Percentiles rank a stretch among this genome's conserved stretches.
Evolutionary conservation across 2,113 vertebrate genomes (phyloP).

Genomic region (Tautogolabrus adspersus): DNA sequence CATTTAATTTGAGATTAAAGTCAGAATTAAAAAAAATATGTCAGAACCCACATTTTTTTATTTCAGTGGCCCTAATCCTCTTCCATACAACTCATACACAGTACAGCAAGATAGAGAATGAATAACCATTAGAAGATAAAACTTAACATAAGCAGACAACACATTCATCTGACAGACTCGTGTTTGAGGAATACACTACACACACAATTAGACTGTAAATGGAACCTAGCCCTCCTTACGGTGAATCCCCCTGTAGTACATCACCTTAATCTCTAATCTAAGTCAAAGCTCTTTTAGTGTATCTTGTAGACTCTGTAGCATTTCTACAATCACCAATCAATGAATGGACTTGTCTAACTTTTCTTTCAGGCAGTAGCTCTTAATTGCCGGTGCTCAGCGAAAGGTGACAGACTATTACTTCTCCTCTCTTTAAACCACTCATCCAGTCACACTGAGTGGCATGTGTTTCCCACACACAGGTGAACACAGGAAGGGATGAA

Average conservation of each 20-base stretch:
- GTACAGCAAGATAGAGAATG: too few species aligned
- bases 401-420: constrained; percentile 62
- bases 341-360: constrained; percentile 52
- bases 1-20: too few species aligned
- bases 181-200: too few species aligned
- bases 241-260: background rate
- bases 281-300: constrained; percentile 51
- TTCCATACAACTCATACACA: too few species aligned
- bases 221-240: background rate
- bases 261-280: constrained; percentile 57
- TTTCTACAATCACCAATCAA: constrained; percentile 65
- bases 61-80: too few species aligned
- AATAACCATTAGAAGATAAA: too few species aligned
- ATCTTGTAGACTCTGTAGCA: constrained; percentile 48
- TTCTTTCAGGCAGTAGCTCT: constrained; percentile 46
- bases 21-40: too few species aligned
- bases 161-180: too few species aligned
- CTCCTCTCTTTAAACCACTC: constrained; percentile 73
- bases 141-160: too few species aligned
- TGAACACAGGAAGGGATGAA: constrained; percentile 18
- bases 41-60: too few species aligned
- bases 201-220: background rate
- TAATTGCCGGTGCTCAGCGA: constrained; percentile 62
- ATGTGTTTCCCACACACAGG: constrained; percentile 56
- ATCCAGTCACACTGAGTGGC: constrained; percentile 55